A percentile compares a stretch with the other conserved stretches of the same genome.
Evolutionary conservation across 2,888 invertebrate genomes (phyloP).

Genomic region (Diloba caeruleocephala): DNA sequence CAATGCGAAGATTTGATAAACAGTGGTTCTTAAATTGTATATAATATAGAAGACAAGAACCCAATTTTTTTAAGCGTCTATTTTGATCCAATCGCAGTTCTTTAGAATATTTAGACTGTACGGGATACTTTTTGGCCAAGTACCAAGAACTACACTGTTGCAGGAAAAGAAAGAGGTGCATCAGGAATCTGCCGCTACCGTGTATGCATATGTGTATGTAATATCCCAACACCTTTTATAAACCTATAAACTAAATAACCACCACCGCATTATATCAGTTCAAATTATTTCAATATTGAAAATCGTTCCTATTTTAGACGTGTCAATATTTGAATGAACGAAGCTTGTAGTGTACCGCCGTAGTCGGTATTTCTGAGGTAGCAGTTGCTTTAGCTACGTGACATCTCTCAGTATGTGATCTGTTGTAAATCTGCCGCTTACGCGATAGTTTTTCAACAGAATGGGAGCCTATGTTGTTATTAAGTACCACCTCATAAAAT

Average conservation of each 20-base stretch:
- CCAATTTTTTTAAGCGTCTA: constrained; percentile 6
- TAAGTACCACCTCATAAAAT: constrained; percentile 17
- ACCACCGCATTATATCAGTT: constrained; percentile 39
- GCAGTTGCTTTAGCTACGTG: constrained; percentile 17
- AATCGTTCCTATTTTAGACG: constrained; percentile 20
- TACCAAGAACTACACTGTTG: constrained; percentile 53
- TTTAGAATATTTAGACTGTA: constrained; percentile 14
- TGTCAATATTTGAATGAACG: constrained; percentile 21
- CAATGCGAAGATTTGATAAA: constrained; percentile 26
- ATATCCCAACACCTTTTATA: constrained; percentile 49
- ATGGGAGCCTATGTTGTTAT: constrained; percentile 16
- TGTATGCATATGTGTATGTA: constrained; percentile 51
- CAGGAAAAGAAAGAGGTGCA: constrained; percentile 55
- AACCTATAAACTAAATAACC: constrained; percentile 37
- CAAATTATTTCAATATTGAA: constrained; percentile 37
- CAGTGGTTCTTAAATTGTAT: constrained; percentile 35
- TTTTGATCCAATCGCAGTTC: constrained; percentile 27
- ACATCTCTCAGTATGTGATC: constrained; percentile 27
- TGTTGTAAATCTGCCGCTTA: constrained; percentile 36
- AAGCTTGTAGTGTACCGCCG: constrained; percentile 32
- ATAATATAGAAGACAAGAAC: background rate
- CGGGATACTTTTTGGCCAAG: constrained; percentile 8
- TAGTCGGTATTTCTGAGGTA: constrained; percentile 26
- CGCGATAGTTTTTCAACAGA: constrained; percentile 29
- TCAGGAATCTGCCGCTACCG: constrained; percentile 49